Percentiles rank a stretch among this genome's conserved stretches.
Conservation (phyloP, 2,113 vertebrate genomes). For the Calidris pygmaea region DNA sequence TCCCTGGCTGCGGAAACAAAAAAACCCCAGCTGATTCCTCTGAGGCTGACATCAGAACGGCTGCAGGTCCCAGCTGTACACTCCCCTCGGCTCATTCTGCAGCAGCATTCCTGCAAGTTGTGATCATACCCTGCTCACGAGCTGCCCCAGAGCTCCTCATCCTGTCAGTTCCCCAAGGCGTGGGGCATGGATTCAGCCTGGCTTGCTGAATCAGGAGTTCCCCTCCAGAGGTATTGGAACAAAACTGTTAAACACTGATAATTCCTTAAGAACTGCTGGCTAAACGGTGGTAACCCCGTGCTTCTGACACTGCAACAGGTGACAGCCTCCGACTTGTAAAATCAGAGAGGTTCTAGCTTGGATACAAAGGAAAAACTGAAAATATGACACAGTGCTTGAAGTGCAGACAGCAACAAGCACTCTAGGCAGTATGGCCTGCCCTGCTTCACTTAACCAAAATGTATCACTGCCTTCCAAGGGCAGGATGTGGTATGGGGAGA, state of each 20-base stretch:
- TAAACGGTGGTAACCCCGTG: background rate
- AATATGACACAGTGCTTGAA: background rate
- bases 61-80: background rate
- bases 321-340: background rate
- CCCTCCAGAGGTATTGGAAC: background rate
- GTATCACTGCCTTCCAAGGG: background rate
- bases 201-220: background rate
- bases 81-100: background rate
- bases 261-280: background rate
- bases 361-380: background rate
- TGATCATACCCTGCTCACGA: rapidly evolving
- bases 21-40: background rate
- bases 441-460: background rate
- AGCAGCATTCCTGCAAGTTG: background rate
- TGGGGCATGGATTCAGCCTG: background rate
- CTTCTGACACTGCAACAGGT: background rate
- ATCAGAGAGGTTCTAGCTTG: background rate
- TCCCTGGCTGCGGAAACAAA: background rate
- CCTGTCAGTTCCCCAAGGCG: background rate
- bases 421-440: background rate
- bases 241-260: background rate
- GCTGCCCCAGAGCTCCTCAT: background rate
- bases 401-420: background rate
- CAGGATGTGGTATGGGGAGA: background rate
- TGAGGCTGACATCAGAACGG: background rate